phyloP scores from a whole-genome alignment of 2,113 vertebrate genomes.

The Oreochromis spilurus region DNA sequence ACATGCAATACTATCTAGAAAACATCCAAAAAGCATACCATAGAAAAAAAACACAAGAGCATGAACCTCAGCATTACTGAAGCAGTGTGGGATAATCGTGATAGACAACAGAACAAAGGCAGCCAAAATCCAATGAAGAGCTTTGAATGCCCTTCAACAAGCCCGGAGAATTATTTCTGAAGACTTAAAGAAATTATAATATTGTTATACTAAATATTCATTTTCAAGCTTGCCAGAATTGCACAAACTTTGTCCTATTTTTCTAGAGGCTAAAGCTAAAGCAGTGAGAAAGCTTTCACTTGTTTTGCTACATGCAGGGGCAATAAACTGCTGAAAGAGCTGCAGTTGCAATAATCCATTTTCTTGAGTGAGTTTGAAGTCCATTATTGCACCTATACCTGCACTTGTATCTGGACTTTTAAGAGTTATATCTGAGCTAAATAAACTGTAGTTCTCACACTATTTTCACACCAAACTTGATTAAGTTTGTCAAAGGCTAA shows the following conservation, averaged over 20 bases:
- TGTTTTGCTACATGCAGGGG: neutral
- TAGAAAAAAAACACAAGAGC: neutral
- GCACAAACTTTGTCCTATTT: neutral
- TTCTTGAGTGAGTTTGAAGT: neutral
- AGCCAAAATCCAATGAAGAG: neutral
- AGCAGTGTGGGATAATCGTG: neutral
- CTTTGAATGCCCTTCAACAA: neutral
- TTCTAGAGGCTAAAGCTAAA: neutral
- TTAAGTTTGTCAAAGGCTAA: neutral
- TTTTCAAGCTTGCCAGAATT: neutral
- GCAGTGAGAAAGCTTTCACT: neutral
- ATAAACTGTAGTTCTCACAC: neutral
- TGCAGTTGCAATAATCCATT: neutral
- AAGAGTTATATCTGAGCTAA: neutral
- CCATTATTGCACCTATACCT: neutral
- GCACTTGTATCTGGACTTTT: neutral
- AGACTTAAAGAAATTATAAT: neutral
- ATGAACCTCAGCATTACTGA: neutral
- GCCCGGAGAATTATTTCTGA: fast-evolving
- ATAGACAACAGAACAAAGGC: neutral
- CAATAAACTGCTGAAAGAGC: neutral
- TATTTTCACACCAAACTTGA: neutral
- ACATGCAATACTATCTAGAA: neutral
- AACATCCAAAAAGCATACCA: neutral
- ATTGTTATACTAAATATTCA: too few species aligned